Base-by-base conservation (phyloP, 2,797 vertebrate species). In the Megaceryle alcyon region DNA sequence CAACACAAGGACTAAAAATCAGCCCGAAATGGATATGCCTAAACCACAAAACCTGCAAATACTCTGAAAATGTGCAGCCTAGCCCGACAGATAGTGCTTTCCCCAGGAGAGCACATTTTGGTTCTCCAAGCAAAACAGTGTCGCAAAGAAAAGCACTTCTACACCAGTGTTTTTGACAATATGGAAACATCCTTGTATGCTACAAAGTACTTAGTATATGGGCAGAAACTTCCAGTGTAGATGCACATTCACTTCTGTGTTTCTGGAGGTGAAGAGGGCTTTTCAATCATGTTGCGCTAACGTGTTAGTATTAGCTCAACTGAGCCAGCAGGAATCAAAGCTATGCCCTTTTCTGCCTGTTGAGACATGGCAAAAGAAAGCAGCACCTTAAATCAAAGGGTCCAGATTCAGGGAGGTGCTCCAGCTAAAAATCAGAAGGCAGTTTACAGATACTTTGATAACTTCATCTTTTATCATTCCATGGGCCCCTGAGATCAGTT, bases 331-430 rank as follows among this genome's bases (percentile, higher is more conserved):
- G 92, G 92, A 94, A 96, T 95, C 86, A 95, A 91, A 89, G 84
- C 71, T 79, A 73, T 94, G 88, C 88, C 54, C 61, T 64, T 78
- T 88, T 41, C 86, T 96, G 83, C 96, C 81, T 95, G 94, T 96
- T 93, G 86, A 95, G 92, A 95, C 96, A 95, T 1, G 92, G 95
- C 84, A 60, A 95, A 86, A 92, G 83, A 94, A 94, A 96, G 82
- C 92, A 97, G 86, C 88, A 86, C 81, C 41, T 94, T 87, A 94
- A 95, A 95, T 96, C 95, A 97, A 96, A 96, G 88, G 46, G 92
- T 94, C 94, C 84, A 72, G 84, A 91, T 94, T 89, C 94, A 97
- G 92, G 90, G 95, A 96, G 77, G 84, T 92, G 73, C 77, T 92
- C 44, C 66, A 85, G 88, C 81, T 83, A 95, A 91, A 96, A 96